A percentile compares a stretch with the other conserved stretches of the same genome.
Evolutionary conservation across 1,140 invertebrate species (phyloP).

Genomic region (Diachasmimorpha longicaudata): DNA sequence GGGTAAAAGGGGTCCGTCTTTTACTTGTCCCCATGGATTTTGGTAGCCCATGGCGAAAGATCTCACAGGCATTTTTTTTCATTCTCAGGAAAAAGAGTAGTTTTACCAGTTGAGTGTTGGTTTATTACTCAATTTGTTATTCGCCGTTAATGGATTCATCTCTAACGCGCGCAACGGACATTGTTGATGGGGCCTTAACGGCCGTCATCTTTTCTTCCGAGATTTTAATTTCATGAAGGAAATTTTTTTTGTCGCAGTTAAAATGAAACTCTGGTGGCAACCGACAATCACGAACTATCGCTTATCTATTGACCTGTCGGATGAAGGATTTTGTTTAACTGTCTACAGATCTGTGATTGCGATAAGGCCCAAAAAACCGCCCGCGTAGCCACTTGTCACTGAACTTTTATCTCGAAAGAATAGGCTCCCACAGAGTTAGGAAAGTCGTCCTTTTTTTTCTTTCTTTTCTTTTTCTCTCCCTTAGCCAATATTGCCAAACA

Average conservation of each 20-base stretch:
- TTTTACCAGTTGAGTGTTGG: not conserved
- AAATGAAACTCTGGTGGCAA: not conserved
- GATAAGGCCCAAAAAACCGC: slow-evolving; percentile 43
- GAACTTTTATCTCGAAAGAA: slow-evolving; percentile 43
- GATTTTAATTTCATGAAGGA: not conserved
- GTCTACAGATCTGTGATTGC: slow-evolving; percentile 49
- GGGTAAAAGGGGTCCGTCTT: slow-evolving; percentile 45
- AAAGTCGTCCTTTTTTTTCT: not conserved
- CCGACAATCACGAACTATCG: not conserved
- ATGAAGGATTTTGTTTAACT: slow-evolving; percentile 41
- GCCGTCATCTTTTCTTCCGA: not conserved
- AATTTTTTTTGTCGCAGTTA: not conserved
- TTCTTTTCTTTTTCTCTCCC: not conserved
- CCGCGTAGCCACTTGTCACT: slow-evolving; percentile 47
- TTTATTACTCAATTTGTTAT: slow-evolving; percentile 51
- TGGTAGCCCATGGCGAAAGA: slow-evolving; percentile 3
- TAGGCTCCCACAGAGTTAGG: slow-evolving; percentile 29
- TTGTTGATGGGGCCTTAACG: not conserved
- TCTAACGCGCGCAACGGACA: slow-evolving; percentile 35
- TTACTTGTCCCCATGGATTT: slow-evolving; percentile 38
- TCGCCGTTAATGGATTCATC: slow-evolving; percentile 61
- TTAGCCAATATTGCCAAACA: slow-evolving; percentile 4
- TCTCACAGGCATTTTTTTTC: not conserved
- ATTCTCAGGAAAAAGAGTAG: not conserved
- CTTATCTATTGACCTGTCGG: slow-evolving; percentile 34